These are phyloP conservation scores for Urocitellus parryii DNA, from an alignment of 2,113 vertebrate species.

Conservation along the genomic window DNA sequence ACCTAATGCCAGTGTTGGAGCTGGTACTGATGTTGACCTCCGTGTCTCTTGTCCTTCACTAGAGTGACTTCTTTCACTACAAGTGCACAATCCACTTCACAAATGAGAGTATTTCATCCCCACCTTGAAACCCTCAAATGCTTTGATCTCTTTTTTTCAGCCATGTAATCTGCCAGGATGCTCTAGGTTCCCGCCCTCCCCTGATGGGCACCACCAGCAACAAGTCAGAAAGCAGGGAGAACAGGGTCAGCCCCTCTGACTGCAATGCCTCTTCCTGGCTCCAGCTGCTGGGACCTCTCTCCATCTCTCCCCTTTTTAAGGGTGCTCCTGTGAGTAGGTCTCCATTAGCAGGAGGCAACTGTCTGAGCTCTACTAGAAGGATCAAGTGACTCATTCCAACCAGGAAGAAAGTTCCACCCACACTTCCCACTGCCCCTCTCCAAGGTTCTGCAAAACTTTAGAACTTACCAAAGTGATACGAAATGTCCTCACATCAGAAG, in stretches of 20 bases:
- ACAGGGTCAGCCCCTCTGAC: background rate
- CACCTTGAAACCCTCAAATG: background rate
- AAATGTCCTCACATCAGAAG: conserved; percentile 3
- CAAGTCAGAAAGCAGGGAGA: background rate
- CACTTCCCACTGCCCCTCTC: background rate
- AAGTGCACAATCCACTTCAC: background rate
- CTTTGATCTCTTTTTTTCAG: background rate
- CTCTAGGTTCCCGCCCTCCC: background rate
- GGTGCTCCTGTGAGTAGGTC: background rate
- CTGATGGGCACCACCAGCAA: background rate
- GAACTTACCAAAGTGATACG: background rate
- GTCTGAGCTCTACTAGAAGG: background rate
- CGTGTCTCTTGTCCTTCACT: background rate
- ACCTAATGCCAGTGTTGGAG: fast-evolving
- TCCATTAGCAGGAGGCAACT: background rate
- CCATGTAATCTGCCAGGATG: background rate
- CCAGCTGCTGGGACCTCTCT: background rate
- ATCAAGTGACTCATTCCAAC: background rate
- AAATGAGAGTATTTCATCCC: background rate
- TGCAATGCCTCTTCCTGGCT: background rate
- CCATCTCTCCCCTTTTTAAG: background rate
- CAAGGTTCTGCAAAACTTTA: background rate
- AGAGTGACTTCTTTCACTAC: background rate
- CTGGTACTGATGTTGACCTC: background rate
- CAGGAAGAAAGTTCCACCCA: background rate